These are phyloP conservation scores for Vimba vimba DNA, from an alignment of 2,113 vertebrate genomes.

Conservation along the genomic window DNA sequence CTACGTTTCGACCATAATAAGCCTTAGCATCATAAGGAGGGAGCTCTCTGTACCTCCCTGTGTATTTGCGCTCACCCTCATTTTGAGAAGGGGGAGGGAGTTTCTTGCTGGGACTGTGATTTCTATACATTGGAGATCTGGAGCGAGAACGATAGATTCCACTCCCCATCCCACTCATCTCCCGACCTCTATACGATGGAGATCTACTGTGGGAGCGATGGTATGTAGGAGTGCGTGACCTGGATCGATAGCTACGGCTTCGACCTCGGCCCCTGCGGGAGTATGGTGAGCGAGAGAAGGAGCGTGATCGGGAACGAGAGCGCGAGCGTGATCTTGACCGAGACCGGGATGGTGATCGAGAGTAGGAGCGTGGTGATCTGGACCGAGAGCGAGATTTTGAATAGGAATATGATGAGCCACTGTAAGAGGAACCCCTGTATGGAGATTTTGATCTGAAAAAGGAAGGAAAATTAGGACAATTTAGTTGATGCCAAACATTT, in stretches of 20 bases:
- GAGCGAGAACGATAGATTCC: constrained; percentile 83
- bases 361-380: constrained; percentile 82
- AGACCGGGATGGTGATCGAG: constrained; percentile 89
- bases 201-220: constrained; percentile 89
- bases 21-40: constrained; percentile 86
- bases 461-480: neutral
- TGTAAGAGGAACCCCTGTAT: constrained; percentile 86
- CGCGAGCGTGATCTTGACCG: constrained; percentile 86
- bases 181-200: constrained; percentile 77
- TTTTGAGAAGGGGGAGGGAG: constrained; percentile 73
- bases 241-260: constrained; percentile 82
- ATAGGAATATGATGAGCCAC: constrained; percentile 85
- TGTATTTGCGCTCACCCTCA: constrained; percentile 65
- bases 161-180: constrained; percentile 56
- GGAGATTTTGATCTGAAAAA: constrained; percentile 91
- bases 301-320: constrained; percentile 89
- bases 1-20: constrained; percentile 76
- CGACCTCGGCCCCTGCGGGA: constrained; percentile 81
- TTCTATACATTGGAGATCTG: constrained; percentile 80
- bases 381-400: constrained; percentile 90
- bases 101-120: constrained; percentile 87
- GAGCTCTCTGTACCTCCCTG: constrained; percentile 79
- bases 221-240: constrained; percentile 85
- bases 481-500: neutral
- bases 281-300: constrained; percentile 85